Base-by-base conservation (phyloP, 2,888 invertebrate genomes). In the Pinctada fucata region DNA sequence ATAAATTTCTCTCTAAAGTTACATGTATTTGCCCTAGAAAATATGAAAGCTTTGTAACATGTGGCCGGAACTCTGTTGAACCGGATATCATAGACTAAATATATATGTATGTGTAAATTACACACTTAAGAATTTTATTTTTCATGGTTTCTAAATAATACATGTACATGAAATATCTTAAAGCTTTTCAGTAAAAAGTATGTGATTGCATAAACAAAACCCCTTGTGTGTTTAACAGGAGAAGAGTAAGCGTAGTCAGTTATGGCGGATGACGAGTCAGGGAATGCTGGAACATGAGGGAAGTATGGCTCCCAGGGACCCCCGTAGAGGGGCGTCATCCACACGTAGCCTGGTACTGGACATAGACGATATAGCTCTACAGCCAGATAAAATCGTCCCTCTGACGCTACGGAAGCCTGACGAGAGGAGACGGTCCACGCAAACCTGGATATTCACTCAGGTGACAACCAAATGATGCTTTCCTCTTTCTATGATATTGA, bases 231-330 rank as follows among this genome's bases (percentile, higher is more conserved):
- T 66, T 51, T 67, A 8, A 0, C 78, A 92, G 92, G 92, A 92
- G 83, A 85, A 86, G 2, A 91, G 91, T 45, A 92, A 92, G 75
- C 85, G 92, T 49, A 91, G 96, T 0, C 99, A 99, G 92, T 93
- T 99, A 72, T 99, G 99, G 99, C 94, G 98, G 52, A 96, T 98
- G 95, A 98, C 97, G 49, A 95, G 96, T 3, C 95, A 95, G 87
- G 97, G 97, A 0, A 96, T 97, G 93, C 93, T 99, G 79, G 96
- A 98, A 88, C 99, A 99, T 92, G 98, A 99, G 93, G 99, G 99
- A 79, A 96, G 94, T 70, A 92, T 93, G 76, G 93, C 93, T 10
- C 94, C 94, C 4, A 84, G 93, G 31, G 93, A 94, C 83, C 93
- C 93, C 8, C 84, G 89, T 50, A 90, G 88, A 79, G 78, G 86